Evolutionary conservation across 2,888 invertebrate genomes (phyloP).

Genomic region (Hermaeophaga mercurialis): DNA sequence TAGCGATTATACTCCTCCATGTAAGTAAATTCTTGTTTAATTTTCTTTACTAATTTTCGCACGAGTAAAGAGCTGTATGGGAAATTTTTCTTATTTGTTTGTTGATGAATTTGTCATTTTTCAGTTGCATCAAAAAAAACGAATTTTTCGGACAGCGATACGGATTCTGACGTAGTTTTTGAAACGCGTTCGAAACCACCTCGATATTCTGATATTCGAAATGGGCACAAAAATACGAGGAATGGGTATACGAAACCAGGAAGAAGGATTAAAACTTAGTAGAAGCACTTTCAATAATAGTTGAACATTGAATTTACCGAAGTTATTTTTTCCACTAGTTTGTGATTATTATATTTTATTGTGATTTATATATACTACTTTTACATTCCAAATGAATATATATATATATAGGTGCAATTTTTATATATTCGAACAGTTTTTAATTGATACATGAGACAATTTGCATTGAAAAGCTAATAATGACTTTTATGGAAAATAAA

Average conservation of each 20-base stretch:
- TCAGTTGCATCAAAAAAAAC: constrained; percentile 67
- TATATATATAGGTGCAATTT: background rate
- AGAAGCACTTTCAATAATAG: constrained; percentile 3
- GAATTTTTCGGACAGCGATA: constrained; percentile 76
- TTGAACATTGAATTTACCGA: background rate
- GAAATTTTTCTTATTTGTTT: no score
- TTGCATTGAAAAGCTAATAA: background rate
- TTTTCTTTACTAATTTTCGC: no score
- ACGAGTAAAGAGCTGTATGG: no score
- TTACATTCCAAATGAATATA: background rate
- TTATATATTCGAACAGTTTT: background rate
- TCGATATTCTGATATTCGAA: constrained; percentile 61
- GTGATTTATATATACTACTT: constrained; percentile 3
- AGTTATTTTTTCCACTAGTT: constrained; percentile 8
- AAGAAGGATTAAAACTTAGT: constrained; percentile 60
- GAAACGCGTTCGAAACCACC: constrained; percentile 70
- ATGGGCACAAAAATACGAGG: constrained; percentile 62
- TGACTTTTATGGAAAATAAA: background rate
- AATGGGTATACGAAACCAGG: constrained; percentile 63
- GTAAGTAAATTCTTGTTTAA: constrained; percentile 62
- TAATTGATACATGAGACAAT: background rate
- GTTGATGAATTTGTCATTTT: constrained; percentile 47
- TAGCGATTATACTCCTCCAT: constrained; percentile 68
- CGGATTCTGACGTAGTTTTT: constrained; percentile 84
- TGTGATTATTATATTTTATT: constrained; percentile 12